Percentiles rank a stretch among this genome's conserved stretches.
These are phyloP conservation scores for Apotomis capreana DNA, from an alignment of 2,888 invertebrate species.

Conservation along the genomic window DNA sequence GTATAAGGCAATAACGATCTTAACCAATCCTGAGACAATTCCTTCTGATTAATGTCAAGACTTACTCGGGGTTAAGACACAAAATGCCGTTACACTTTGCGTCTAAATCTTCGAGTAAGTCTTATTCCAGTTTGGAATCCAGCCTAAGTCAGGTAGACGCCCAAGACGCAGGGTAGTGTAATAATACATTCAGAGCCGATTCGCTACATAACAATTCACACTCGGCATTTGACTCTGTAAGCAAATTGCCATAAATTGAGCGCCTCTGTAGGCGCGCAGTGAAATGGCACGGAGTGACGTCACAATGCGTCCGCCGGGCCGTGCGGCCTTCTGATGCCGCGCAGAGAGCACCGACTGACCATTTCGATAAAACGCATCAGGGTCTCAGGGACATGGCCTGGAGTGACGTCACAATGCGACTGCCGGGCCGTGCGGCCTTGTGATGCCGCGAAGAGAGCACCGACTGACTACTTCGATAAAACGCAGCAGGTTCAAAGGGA, in stretches of 20 bases:
- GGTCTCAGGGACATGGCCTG: slow-evolving; percentile 12
- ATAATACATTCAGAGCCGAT: background rate
- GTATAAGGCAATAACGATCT: too few relatives aligned
- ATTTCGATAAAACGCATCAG: background rate
- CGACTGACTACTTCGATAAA: background rate
- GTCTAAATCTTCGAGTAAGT: too few relatives aligned
- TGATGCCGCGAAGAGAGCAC: background rate
- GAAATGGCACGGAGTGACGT: slow-evolving; percentile 31
- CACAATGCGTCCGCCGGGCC: slow-evolving; percentile 23
- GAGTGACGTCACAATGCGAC: slow-evolving; percentile 27
- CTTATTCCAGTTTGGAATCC: too few relatives aligned
- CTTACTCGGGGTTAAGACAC: too few relatives aligned
- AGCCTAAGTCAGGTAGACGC: too few relatives aligned
- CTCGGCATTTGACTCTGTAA: slow-evolving; percentile 25
- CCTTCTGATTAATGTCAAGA: too few relatives aligned
- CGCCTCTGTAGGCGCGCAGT: slow-evolving; percentile 15
- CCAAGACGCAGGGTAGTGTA: background rate
- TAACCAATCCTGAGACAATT: too few relatives aligned
- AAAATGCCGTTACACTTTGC: too few relatives aligned
- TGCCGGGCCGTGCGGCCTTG: slow-evolving; percentile 3
- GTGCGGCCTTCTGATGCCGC: background rate
- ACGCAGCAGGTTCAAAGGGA: background rate
- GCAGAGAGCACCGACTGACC: background rate
- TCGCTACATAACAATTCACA: slow-evolving; percentile 11
- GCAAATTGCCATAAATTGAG: slow-evolving; percentile 33